phyloP scores from a whole-genome alignment of 2,888 invertebrate genomes.

The Leptinotarsa tumamoca region DNA sequence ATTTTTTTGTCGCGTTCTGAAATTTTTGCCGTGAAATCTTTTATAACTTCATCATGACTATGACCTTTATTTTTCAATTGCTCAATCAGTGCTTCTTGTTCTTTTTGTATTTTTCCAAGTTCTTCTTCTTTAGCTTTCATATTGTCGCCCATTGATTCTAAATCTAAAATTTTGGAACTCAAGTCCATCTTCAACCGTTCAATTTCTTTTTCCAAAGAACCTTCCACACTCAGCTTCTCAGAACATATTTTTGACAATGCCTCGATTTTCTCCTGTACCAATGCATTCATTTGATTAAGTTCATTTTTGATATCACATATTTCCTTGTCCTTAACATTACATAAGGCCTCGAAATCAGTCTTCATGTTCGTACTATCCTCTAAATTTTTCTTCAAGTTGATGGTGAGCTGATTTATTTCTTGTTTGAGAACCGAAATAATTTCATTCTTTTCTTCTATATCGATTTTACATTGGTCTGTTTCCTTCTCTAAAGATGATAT shows the following conservation, averaged over 20 bases:
- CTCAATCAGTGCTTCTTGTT: slow-evolving; percentile 59
- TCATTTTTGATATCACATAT: slow-evolving; percentile 51
- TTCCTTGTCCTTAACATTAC: slow-evolving; percentile 39
- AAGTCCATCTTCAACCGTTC: slow-evolving; percentile 63
- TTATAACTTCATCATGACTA: slow-evolving; percentile 57
- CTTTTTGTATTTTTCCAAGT: slow-evolving; percentile 58
- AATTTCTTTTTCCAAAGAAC: slow-evolving; percentile 56
- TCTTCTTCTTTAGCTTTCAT: slow-evolving; percentile 42
- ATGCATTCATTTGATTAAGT: slow-evolving; percentile 58
- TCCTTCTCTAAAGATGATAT: slow-evolving; percentile 54
- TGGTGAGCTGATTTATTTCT: slow-evolving; percentile 49
- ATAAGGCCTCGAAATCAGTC: slow-evolving; percentile 41
- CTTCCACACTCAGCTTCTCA: slow-evolving; percentile 55
- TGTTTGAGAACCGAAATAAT: slow-evolving; percentile 52
- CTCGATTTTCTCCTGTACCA: slow-evolving; percentile 52
- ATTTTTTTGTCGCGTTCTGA: slow-evolving; percentile 65
- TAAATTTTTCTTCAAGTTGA: slow-evolving; percentile 51
- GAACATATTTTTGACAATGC: slow-evolving; percentile 49
- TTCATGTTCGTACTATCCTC: slow-evolving; percentile 43
- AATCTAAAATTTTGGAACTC: slow-evolving; percentile 70
- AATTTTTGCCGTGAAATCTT: slow-evolving; percentile 62
- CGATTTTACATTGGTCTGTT: slow-evolving; percentile 53
- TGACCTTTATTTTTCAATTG: slow-evolving; percentile 58
- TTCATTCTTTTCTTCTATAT: slow-evolving; percentile 49
- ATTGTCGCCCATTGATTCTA: slow-evolving; percentile 67